Base-by-base conservation (phyloP, 1,140 invertebrate genomes). In the Diprion similis region DNA sequence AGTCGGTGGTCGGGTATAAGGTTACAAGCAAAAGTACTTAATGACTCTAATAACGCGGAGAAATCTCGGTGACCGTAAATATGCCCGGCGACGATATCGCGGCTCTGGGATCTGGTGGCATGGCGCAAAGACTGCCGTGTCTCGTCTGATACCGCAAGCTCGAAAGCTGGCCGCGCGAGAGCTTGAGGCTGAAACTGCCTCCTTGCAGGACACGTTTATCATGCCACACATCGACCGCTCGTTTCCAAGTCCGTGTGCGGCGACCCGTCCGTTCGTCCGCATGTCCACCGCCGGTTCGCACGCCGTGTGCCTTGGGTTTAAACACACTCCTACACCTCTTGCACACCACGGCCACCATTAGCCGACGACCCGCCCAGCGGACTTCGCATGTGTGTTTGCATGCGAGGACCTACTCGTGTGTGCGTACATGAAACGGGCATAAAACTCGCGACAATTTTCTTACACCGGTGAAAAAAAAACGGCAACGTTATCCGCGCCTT, bases 1-100 rank as follows among this genome's bases (percentile, higher is more conserved):
- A 37, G 46, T 15, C 15, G 67, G 11, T 24, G 1, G 69, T 11
- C 79, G 79, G 80, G 11, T 18, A 64, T 64, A 45, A 68, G 10
- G 13, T 19, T 19, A 18, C 15, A 45, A 68, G 77, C 78, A 77
- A 82, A 85, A 82, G 84, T 80, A 77, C 80, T 85, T 84, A 86
- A 86, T 83, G 81, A 80, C 85, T 78, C 81, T 85, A 86, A 86
- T 86, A 86, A 87, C 84, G 84, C 80, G 78, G 51, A 17, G 11
- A 87, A 85, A 87, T 87, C 85, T 86, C 73, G 77, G 72, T 74
- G 77, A 79, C 78, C 82, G 85, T 87, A 86, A 87, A 86, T 87
- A 87, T 78, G 82, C 84, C 51, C 51, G 79, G 73, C 72, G 70
- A 78, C 79, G 78, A 80, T 87, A 86, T 85, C 82, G 73, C 45